These are phyloP conservation scores for Latrodectus hesperus DNA, from an alignment of 2,888 invertebrate species.

Conservation along the genomic window DNA sequence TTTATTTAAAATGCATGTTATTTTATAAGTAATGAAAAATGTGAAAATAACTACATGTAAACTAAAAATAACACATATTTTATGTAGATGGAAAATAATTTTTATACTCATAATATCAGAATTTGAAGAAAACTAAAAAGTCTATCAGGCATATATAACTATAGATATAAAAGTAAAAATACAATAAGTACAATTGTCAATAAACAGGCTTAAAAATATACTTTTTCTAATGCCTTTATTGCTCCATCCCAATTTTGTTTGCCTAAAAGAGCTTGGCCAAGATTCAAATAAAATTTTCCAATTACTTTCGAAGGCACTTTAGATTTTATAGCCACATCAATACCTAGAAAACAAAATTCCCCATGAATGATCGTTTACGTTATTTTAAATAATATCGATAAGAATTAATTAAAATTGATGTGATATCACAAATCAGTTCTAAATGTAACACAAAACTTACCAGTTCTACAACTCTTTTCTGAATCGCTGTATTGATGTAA, in stretches of 20 bases:
- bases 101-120: too few relatives aligned
- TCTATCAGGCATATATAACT: too few relatives aligned
- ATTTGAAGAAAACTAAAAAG: too few relatives aligned
- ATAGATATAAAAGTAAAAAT: too few relatives aligned
- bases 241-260: constrained; percentile 52
- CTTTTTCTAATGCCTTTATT: constrained; percentile 54
- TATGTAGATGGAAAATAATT: too few relatives aligned
- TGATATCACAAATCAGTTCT: neutral
- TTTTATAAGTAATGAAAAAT: too few relatives aligned
- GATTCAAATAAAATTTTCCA: constrained; percentile 59
- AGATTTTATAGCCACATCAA: constrained; percentile 40
- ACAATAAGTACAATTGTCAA: too few relatives aligned
- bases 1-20: too few relatives aligned
- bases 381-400: neutral
- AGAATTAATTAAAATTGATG: neutral
- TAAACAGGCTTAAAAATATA: neutral
- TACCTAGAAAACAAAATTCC: constrained; percentile 12
- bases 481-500: constrained; percentile 51
- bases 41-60: too few relatives aligned
- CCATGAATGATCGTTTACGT: neutral
- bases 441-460: constrained; percentile 13
- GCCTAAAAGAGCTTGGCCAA: constrained; percentile 49
- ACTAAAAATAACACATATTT: too few relatives aligned
- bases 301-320: constrained; percentile 26
- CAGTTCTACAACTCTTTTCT: constrained; percentile 45